These are phyloP conservation scores for Drosophila orosa DNA, from an alignment of 1,140 invertebrate species.

Conservation along the genomic window DNA sequence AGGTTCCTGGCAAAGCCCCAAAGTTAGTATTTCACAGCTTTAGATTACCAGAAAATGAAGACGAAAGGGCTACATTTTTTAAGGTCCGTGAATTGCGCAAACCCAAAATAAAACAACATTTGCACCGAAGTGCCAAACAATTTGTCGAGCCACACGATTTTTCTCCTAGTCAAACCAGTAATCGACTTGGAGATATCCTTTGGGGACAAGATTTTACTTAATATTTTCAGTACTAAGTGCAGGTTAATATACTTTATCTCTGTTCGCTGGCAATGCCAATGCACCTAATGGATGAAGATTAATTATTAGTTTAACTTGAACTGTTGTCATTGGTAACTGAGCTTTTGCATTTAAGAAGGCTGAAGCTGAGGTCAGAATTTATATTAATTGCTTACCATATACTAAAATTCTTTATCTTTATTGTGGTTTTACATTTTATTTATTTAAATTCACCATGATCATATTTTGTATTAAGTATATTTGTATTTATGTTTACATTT, in stretches of 20 bases:
- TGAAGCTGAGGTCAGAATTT: not conserved
- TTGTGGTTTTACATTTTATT: no score
- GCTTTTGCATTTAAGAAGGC: not conserved
- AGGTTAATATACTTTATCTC: not conserved
- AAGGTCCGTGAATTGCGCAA: conserved; percentile 28
- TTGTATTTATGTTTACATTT: not conserved
- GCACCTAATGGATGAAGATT: not conserved
- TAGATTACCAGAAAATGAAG: no score
- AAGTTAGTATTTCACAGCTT: not conserved
- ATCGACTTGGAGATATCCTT: conserved; percentile 5
- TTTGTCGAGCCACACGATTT: conserved; percentile 30
- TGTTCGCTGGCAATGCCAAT: not conserved
- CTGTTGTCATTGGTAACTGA: not conserved
- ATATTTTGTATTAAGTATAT: not conserved
- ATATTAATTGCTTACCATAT: no score
- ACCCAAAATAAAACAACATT: conserved; percentile 3
- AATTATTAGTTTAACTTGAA: not conserved
- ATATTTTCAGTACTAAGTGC: not conserved
- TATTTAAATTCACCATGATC: no score
- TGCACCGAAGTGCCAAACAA: conserved; percentile 29
- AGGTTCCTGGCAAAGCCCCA: conserved; percentile 7
- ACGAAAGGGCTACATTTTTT: no score
- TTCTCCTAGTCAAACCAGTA: not conserved
- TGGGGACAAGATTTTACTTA: no score
- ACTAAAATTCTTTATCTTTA: not conserved